These are phyloP conservation scores for Agrypnia vestita DNA, from an alignment of 1,140 invertebrate genomes.

Conservation along the genomic window DNA sequence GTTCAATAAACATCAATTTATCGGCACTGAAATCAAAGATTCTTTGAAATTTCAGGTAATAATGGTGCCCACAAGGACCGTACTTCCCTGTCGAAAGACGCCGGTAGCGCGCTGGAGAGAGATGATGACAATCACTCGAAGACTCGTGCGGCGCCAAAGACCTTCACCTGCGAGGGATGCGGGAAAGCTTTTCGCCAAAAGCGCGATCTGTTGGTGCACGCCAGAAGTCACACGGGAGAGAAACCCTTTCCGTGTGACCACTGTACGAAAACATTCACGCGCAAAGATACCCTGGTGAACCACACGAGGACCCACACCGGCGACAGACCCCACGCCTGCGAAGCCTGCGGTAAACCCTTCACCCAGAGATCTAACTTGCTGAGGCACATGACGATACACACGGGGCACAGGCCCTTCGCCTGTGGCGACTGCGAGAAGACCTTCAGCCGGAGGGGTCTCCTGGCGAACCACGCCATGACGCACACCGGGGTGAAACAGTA, in stretches of 20 bases:
- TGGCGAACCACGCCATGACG: background rate
- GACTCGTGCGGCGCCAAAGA: background rate
- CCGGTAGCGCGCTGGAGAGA: no score
- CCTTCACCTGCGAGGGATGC: background rate
- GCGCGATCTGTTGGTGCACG: background rate
- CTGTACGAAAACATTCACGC: background rate
- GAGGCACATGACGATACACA: constrained; percentile 9
- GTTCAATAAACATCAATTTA: no score
- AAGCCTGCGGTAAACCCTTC: background rate
- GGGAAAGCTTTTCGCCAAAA: background rate
- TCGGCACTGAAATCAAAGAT: no score
- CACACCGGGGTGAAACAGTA: background rate
- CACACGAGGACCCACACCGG: background rate
- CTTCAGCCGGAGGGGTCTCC: background rate
- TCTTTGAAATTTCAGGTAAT: no score
- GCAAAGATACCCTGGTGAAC: background rate
- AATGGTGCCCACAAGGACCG: no score
- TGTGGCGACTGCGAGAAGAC: background rate
- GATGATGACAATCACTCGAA: background rate
- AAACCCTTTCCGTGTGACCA: background rate
- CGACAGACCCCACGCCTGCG: background rate
- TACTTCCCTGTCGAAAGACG: no score
- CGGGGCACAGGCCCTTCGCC: background rate
- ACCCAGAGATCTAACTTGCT: background rate
- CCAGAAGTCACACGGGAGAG: background rate